A percentile compares a stretch with the other conserved stretches of the same genome.
Evolutionary conservation across 2,888 invertebrate species (phyloP).

Genomic region (Ellobium chinense): DNA sequence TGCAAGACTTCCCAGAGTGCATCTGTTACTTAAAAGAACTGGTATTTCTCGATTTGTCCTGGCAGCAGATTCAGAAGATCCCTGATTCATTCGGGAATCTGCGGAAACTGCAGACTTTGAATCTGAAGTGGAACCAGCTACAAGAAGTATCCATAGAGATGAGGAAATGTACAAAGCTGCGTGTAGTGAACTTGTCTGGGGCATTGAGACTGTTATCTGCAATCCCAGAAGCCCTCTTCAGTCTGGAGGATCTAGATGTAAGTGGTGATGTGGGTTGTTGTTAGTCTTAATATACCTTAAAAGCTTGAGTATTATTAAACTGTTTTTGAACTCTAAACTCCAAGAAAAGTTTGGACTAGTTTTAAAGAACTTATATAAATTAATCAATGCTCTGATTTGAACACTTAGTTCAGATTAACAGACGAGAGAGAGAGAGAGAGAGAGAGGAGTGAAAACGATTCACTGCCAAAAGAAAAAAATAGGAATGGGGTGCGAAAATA

Average conservation of each 20-base stretch:
- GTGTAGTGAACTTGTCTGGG: conserved; percentile 67
- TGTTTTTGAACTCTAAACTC: no score
- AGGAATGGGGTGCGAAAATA: no score
- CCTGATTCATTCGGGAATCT: conserved; percentile 68
- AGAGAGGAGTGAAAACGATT: no score
- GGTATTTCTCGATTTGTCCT: conserved; percentile 66
- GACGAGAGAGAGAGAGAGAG: no score
- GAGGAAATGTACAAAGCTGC: conserved; percentile 63
- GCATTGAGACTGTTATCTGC: conserved; percentile 66
- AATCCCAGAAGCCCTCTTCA: conserved; percentile 66
- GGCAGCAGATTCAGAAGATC: conserved; percentile 71
- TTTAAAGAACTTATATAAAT: no score
- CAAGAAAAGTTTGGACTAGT: no score
- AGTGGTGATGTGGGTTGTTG: not conserved
- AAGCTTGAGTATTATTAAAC: no score
- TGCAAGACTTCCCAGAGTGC: conserved; percentile 63
- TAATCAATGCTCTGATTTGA: no score
- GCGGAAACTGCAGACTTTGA: conserved; percentile 60
- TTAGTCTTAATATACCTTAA: no score
- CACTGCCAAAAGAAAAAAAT: no score
- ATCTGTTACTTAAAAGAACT: conserved; percentile 64
- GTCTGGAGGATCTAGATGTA: conserved; percentile 59
- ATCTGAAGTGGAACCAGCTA: conserved; percentile 69
- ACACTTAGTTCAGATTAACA: no score
- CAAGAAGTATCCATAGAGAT: conserved; percentile 64